phyloP scores from a whole-genome alignment of 2,888 invertebrate species.

The Troides oblongomaculatus region DNA sequence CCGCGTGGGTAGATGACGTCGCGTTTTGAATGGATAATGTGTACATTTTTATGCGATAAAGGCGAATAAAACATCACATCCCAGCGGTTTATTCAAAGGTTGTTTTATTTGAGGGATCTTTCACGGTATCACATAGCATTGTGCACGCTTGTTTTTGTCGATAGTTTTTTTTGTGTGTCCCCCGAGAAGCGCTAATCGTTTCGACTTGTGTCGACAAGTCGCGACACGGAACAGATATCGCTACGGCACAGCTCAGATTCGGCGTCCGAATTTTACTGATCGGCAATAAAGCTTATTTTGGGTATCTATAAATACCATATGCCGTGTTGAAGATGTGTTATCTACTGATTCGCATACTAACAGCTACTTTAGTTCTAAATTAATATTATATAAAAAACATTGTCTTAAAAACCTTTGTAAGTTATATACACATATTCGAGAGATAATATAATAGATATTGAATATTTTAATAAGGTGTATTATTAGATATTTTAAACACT shows the following conservation, averaged over 20 bases:
- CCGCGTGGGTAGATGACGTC: constrained; percentile 48
- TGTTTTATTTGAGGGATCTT: constrained; percentile 65
- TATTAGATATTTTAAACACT: not conserved
- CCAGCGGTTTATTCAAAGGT: constrained; percentile 44
- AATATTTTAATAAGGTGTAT: not conserved
- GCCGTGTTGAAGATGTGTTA: constrained; percentile 10
- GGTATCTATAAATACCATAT: constrained; percentile 13
- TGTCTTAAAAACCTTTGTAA: not conserved
- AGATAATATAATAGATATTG: not conserved
- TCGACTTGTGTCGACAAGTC: constrained; percentile 66
- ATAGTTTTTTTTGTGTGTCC: constrained; percentile 53
- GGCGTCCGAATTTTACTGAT: constrained; percentile 21
- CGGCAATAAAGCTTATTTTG: constrained; percentile 24
- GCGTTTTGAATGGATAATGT: constrained; percentile 44
- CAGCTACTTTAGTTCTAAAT: constrained; percentile 5
- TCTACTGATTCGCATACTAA: constrained; percentile 17
- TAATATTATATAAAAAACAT: not conserved
- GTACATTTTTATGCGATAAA: constrained; percentile 48
- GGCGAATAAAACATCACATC: constrained; percentile 39
- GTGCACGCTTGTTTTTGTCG: constrained; percentile 49
- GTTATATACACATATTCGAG: too few species aligned
- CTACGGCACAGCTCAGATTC: constrained; percentile 20
- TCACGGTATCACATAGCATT: constrained; percentile 60
- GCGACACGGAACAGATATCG: constrained; percentile 53
- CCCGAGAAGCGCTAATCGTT: constrained; percentile 51